A percentile compares a stretch with the other conserved stretches of the same genome.
phyloP scores from a whole-genome alignment of 2,113 vertebrate species.

The Telmatochromis sp. region DNA sequence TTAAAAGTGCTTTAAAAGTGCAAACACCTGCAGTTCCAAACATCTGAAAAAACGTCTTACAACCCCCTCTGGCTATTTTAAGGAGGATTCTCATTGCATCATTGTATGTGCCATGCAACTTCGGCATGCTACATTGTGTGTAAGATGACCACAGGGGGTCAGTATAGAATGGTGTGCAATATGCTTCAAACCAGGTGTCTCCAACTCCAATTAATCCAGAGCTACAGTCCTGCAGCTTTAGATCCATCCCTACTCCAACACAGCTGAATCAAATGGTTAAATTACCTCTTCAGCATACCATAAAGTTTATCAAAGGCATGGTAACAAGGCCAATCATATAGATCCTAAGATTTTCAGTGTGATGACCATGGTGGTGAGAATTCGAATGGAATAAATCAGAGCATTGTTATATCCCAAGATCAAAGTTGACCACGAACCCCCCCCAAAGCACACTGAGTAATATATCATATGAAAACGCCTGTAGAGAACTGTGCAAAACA shows the following conservation, averaged over 20 bases:
- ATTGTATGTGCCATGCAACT: neutral
- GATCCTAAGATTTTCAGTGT: neutral
- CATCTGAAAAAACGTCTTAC: neutral
- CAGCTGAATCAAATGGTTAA: neutral
- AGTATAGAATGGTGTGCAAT: rapidly evolving
- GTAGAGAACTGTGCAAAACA: neutral
- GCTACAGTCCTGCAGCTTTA: neutral
- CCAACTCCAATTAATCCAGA: rapidly evolving
- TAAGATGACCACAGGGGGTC: neutral
- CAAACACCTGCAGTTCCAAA: neutral
- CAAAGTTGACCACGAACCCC: rapidly evolving
- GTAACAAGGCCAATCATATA: neutral
- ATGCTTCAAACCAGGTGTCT: neutral
- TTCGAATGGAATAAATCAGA: neutral
- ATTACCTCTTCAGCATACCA: neutral
- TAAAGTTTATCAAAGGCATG: rapidly evolving
- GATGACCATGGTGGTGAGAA: neutral
- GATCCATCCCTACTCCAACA: neutral
- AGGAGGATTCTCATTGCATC: neutral
- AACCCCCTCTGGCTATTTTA: neutral
- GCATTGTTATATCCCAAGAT: neutral
- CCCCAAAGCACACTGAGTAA: neutral
- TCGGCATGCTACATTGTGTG: neutral
- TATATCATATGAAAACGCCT: rapidly evolving
- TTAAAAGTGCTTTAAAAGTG: neutral